Evolutionary conservation across 2,888 invertebrate species (phyloP), one percentile per base, ranked within the genome.

Genomic region (Cryptus viduatorius): DNA sequence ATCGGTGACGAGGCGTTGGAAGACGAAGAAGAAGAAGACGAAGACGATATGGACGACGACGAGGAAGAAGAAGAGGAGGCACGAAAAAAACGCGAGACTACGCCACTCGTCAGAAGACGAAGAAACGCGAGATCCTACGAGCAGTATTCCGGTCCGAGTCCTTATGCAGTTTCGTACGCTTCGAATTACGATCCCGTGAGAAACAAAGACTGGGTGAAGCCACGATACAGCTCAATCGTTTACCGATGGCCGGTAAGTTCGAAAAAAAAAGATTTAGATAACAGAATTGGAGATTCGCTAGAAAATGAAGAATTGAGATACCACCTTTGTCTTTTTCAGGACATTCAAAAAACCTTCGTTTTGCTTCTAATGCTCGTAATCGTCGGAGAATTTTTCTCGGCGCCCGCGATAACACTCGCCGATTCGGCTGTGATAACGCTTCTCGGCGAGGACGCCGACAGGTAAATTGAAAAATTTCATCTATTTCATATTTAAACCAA

Each of bases 311-410:
- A 4, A 61, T 56, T 56, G 8, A 61, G 5, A 37, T 37, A 8
- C 1, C 5, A 4, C 3, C 1, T 37, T 37, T 8, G 37, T 7
- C 73, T 56, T 72, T 88, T 92, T 42, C 95, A 96, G 91, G 99
- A 98, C 92, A 98, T 99, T 42, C 97, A 98, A 94, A 98, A 98
- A 94, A 98, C 98, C 0, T 99, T 99, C 95, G 98, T 99, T 94
- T 95, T 99, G 50, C 95, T 99, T 56, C 95, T 99, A 76, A 95
- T 99, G 65, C 95, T 99, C 76, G 98, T 99, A 14, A 96, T 99
- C 42, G 97, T 99, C 79, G 99, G 99, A 0, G 99, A 99, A 94
- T 99, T 99, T 95, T 99, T 99, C 94, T 97, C 98, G 90, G 98
- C 99, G 0, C 99, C 99, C 0, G 98, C 99, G 50, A 97, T 99